These are phyloP conservation scores for Parauchenoglanis ngamensis DNA, from an alignment of 2,797 vertebrate species.

Conservation along the genomic window DNA sequence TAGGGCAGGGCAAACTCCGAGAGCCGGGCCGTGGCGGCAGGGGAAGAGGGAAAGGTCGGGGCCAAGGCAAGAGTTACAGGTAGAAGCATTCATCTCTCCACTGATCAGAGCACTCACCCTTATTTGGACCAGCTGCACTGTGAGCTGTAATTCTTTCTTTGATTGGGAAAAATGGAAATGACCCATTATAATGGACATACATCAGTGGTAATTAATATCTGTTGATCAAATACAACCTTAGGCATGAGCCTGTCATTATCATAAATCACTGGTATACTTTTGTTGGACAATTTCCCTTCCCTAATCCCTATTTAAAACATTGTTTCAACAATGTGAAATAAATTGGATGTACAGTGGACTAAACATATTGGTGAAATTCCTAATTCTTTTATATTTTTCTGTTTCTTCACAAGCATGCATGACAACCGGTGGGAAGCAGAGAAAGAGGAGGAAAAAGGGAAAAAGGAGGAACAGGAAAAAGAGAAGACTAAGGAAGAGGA, in stretches of 20 bases:
- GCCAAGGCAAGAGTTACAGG: slow-evolving; percentile 84
- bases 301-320: background rate
- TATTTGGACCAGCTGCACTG: background rate
- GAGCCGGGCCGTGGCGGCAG: slow-evolving; percentile 69
- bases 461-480: slow-evolving; percentile 48
- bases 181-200: background rate
- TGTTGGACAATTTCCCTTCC: background rate
- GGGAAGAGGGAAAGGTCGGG: slow-evolving; percentile 65
- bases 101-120: background rate
- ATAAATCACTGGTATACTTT: background rate
- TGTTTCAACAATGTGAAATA: background rate
- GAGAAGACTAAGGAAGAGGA: slow-evolving; percentile 35
- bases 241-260: too few species aligned
- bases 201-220: background rate
- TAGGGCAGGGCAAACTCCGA: slow-evolving; percentile 70
- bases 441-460: slow-evolving; percentile 55
- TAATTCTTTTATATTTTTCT: background rate
- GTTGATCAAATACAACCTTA: background rate
- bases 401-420: slow-evolving; percentile 79
- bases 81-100: slow-evolving; percentile 51
- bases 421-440: slow-evolving; percentile 89
- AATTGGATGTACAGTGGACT: background rate
- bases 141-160: background rate
- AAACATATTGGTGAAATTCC: background rate
- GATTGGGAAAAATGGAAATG: background rate